phyloP scores from a whole-genome alignment of 2,113 vertebrate species.

The Cyanistes caeruleus region DNA sequence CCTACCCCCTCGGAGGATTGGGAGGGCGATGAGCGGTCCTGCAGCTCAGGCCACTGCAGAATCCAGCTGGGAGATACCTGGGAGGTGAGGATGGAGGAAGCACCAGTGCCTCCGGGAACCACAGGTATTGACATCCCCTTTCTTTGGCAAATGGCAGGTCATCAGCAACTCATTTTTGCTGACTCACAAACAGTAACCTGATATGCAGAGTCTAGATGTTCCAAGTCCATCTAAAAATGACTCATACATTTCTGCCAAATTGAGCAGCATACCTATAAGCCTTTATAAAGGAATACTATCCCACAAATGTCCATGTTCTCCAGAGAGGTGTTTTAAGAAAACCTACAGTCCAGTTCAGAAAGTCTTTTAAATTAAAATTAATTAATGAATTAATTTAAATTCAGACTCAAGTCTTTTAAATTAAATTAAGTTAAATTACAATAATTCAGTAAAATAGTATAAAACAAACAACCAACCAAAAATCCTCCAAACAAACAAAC shows the following conservation, averaged over 20 bases:
- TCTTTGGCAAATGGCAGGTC: constrained; percentile 17
- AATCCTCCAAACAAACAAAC: neutral
- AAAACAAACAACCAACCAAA: neutral
- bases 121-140: neutral
- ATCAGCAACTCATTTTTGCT: constrained; percentile 40
- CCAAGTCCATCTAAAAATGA: constrained; percentile 22
- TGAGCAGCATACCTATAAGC: neutral
- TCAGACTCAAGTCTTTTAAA: too few species aligned
- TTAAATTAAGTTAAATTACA: too few species aligned
- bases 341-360: neutral
- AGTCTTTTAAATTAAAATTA: neutral
- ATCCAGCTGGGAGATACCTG: neutral
- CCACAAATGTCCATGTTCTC: neutral
- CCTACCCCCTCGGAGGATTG: neutral
- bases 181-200: constrained; percentile 60
- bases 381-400: too few species aligned
- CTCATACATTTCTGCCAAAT: neutral
- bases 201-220: constrained; percentile 22
- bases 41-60: neutral
- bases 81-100: neutral
- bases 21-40: neutral
- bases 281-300: neutral
- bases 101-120: neutral
- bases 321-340: neutral
- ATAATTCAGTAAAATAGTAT: neutral